Evolutionary conservation across 1,140 invertebrate species (phyloP), one percentile per base, ranked within the genome.

Genomic region (Hyposmocoma kahamanoa): DNA sequence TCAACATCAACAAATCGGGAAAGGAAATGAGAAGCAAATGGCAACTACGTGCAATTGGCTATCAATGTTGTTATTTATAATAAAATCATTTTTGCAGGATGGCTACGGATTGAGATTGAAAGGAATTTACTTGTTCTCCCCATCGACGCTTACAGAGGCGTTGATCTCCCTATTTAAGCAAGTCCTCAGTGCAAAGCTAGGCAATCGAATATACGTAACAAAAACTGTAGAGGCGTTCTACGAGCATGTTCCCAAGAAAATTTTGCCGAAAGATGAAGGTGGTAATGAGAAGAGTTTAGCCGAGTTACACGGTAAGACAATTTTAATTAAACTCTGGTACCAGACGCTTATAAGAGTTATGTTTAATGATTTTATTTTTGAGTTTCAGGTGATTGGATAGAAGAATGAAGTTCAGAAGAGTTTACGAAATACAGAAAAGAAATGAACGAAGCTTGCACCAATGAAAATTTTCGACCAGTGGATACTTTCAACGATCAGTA

Each of bases 211-310:
- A 8, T 54, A 67, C n/a, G 62, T 72, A 2, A 65, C 72, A 22
- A 50, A 52, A 1, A 48, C 24, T 19, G 0, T 42, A 5, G 62
- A 67, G 13, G 48, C 53, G 0, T 39, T 84, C 3, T 32, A 63
- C 20, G 52, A 72, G 11, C 44, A 53, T 22, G 47, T 79, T 0
- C 57, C 62, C 1, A 55, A 53, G 30, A 62, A 75, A 32, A 56
- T 66, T 11, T 47, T 84, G 5, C 78, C 78, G 6, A 28, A 30
- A 15, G 71, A 84, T 17, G 80, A 77, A 1, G 54, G 41, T 5
- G 59, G 11, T 15, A 17, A 36, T n/a, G n/a, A 36, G 1, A 36
- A 17, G 18, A 13, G 10, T 17, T 36, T 36, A 15, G 32, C 15
- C 8, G 32, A 36, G 8, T 17, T 36, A 17, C 1, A 36, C 9